Evolutionary conservation across 2,113 vertebrate genomes (phyloP).

Genomic region (Suncus etruscus): DNA sequence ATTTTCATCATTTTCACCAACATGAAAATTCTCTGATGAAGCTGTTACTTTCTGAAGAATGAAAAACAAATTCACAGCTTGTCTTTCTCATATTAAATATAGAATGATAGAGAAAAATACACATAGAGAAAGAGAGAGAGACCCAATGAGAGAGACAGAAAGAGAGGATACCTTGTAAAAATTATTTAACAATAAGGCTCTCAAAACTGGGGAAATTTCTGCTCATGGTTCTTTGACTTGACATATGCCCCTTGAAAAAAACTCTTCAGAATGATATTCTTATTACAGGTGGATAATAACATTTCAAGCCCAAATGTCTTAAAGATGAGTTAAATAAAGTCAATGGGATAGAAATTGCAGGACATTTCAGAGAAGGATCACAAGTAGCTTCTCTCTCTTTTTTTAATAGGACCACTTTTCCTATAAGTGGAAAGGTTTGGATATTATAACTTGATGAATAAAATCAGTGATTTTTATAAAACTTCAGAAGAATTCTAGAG

Average conservation of each 20-base stretch:
- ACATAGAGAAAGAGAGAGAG: not conserved
- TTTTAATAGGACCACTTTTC: not conserved
- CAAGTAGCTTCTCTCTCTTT: constrained; percentile 19
- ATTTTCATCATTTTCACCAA: constrained; percentile 86
- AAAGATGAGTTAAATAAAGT: constrained; percentile 40
- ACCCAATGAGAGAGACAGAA: no score
- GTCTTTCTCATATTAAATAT: constrained; percentile 16
- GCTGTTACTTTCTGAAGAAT: constrained; percentile 82
- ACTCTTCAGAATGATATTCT: not conserved
- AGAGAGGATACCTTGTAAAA: not conserved
- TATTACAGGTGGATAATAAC: not conserved
- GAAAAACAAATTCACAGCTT: constrained; percentile 47
- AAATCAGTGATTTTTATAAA: constrained; percentile 50
- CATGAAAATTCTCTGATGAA: constrained; percentile 76
- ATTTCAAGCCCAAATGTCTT: constrained; percentile 26
- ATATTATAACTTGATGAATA: constrained; percentile 26
- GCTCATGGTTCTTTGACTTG: not conserved
- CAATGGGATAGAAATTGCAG: not conserved
- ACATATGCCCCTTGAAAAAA: constrained; percentile 15
- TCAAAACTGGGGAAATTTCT: not conserved
- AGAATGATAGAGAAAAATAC: not conserved
- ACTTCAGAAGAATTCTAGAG: constrained; percentile 21
- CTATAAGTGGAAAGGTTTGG: not conserved
- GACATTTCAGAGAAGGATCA: constrained; percentile 18
- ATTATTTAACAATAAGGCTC: not conserved